Conservation (phyloP, 2,888 invertebrate genomes). For the Hyposoter didymator region DNA sequence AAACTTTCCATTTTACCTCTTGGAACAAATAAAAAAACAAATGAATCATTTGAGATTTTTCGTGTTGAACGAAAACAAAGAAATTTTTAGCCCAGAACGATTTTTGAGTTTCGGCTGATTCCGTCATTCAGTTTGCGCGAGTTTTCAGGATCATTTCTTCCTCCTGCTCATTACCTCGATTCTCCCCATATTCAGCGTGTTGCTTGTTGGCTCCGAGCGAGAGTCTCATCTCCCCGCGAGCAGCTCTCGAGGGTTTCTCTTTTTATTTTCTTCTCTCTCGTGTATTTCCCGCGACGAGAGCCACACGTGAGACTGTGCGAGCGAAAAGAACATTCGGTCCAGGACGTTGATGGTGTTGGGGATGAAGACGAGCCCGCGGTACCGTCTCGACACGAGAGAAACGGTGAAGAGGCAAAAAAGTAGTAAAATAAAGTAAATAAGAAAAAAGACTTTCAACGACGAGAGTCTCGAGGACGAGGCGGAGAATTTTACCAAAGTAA, state of each 20-base stretch:
- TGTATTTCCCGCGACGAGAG: constrained; percentile 35
- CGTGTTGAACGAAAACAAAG: background rate
- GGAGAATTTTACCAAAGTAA: constrained; percentile 58
- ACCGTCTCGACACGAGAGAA: constrained; percentile 25
- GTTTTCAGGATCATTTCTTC: constrained; percentile 38
- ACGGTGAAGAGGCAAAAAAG: constrained; percentile 6
- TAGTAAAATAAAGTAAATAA: constrained; percentile 29
- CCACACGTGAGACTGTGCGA: constrained; percentile 59
- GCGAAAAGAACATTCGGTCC: constrained; percentile 56
- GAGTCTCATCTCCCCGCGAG: constrained; percentile 21
- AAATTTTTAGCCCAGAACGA: background rate
- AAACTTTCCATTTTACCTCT: no score
- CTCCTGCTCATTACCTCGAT: constrained; percentile 52
- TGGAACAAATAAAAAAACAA: background rate
- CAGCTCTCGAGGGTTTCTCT: constrained; percentile 41
- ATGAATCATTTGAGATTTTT: background rate
- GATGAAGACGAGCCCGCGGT: constrained; percentile 50
- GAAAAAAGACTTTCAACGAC: background rate
- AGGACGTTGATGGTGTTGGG: constrained; percentile 41
- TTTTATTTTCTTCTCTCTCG: constrained; percentile 17
- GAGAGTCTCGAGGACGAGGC: constrained; percentile 57
- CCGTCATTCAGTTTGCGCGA: background rate
- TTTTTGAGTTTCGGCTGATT: background rate
- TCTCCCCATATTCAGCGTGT: constrained; percentile 29
- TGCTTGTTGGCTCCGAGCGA: constrained; percentile 56